Evolutionary conservation across 2,113 vertebrate genomes (phyloP).

Genomic region (Tragelaphus imberbis): DNA sequence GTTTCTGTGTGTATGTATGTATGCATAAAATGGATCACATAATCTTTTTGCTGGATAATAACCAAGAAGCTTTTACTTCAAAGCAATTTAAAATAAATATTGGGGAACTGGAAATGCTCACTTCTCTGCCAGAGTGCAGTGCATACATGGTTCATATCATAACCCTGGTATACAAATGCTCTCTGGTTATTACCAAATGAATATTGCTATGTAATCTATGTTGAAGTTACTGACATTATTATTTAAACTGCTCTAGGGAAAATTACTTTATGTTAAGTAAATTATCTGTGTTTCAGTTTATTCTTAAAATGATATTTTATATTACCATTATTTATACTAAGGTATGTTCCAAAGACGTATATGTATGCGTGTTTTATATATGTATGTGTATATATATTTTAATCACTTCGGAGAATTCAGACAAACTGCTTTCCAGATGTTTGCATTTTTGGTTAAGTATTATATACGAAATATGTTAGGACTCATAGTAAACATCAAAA

Average conservation of each 20-base stretch:
- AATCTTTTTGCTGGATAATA: not conserved
- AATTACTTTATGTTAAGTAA: not conserved
- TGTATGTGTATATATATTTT: not conserved
- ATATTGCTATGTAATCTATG: not conserved
- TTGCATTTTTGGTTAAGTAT: constrained; percentile 43
- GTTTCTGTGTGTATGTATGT: rapidly evolving
- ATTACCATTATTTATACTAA: not conserved
- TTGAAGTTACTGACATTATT: not conserved
- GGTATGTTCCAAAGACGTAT: not conserved
- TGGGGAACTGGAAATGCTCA: constrained; percentile 3
- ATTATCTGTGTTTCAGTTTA: not conserved
- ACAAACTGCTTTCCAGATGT: constrained; percentile 49
- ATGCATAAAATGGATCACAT: not conserved
- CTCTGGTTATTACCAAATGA: constrained; percentile 7
- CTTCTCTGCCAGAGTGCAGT: not conserved
- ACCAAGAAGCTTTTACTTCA: constrained; percentile 17
- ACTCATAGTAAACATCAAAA: constrained; percentile 51
- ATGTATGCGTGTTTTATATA: not conserved
- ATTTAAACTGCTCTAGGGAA: constrained; percentile 5
- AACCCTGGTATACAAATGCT: not conserved
- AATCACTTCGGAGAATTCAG: not conserved
- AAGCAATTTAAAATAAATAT: constrained; percentile 27
- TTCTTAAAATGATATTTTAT: not conserved
- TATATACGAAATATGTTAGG: constrained; percentile 31
- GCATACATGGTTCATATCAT: not conserved